Percentiles rank a stretch among this genome's conserved stretches.
Evolutionary conservation across 2,888 invertebrate species (phyloP).

Genomic region (Ormyrus nitidulus): DNA sequence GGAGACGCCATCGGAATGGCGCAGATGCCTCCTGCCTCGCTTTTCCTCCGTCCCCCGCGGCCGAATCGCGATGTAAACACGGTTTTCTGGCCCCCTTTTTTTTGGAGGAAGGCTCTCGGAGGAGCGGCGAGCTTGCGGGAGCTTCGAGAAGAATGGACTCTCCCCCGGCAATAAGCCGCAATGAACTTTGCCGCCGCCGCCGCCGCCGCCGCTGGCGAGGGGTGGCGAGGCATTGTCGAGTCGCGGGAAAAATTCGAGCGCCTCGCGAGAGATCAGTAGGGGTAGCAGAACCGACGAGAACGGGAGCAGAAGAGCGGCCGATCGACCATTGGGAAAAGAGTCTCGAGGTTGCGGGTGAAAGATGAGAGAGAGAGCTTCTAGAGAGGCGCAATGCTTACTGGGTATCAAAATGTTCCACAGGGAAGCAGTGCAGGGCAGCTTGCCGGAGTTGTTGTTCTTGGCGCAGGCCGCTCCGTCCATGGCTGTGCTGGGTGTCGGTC

Average conservation of each 20-base stretch:
- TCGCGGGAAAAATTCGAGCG: not conserved
- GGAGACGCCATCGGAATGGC: not conserved
- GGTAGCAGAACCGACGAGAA: no score
- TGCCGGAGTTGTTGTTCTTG: conserved; percentile 40
- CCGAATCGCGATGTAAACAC: no score
- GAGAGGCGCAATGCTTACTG: conserved; percentile 33
- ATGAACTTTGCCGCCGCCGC: conserved; percentile 9
- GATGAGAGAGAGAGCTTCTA: not conserved
- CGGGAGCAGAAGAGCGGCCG: not conserved
- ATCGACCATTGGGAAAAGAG: not conserved
- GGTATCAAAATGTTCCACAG: conserved; percentile 52
- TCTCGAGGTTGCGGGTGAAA: not conserved
- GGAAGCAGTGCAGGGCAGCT: conserved; percentile 34
- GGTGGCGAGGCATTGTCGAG: no score
- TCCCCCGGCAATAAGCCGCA: conserved; percentile 47
- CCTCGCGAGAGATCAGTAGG: not conserved
- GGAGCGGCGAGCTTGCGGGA: not conserved
- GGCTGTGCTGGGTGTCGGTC: not conserved
- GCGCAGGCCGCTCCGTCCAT: conserved; percentile 48
- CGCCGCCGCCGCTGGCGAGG: no score
- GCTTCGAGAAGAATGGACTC: conserved; percentile 50
- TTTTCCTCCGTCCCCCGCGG: no score
- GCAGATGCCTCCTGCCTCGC: not conserved
- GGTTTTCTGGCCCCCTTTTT: not conserved
- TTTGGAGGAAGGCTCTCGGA: not conserved